Base-by-base conservation (phyloP, 2,797 vertebrate species). In the Selene dorsalis region DNA sequence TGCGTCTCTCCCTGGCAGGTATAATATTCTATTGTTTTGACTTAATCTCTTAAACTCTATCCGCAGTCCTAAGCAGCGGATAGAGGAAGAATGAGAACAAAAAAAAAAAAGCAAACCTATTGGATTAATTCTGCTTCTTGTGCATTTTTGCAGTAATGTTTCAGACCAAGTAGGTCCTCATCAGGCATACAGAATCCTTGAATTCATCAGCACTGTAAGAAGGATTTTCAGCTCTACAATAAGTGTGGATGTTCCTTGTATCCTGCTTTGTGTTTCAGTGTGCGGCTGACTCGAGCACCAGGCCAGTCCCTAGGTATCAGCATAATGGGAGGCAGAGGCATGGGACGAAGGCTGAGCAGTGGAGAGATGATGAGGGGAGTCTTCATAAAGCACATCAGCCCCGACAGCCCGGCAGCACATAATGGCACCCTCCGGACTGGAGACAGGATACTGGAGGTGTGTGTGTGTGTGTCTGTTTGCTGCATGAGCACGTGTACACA, bases 351-450 rank as follows among this genome's bases (percentile, higher is more conserved):
- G 41, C 93, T 99, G 68, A 97, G 96, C 93, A 97, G 94, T 4
- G 97, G 98, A 64, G 97, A 98, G 93, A 95, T 99, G 89, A 97
- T 97, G 96, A 96, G 98, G 89, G 98, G 97, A 63, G 96, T 99
- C 93, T 98, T 99, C 92, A 96, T 99, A 92, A 99, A 99, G 79
- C 96, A 99, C 71, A 96, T 99, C 86, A 93, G 96, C 62, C 96
- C 97, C 82, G 96, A 97, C 90, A 98, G 97, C 92, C 97, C 97
- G 16, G 98, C 97, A 14, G 95, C 97, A 85, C 94, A 93, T 92
- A 95, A 96, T 70, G 95, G 96, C 88, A 97, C 95, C 1, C 93
- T 99, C 80, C 96, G 95, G 92, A 95, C 95, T 4, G 97, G 98
- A 92, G 97, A 99, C 93, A 95, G 96, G 87, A 97, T 99, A 64